phyloP scores from a whole-genome alignment of 2,888 invertebrate species.

The Drosophila pseudotalamancana region DNA sequence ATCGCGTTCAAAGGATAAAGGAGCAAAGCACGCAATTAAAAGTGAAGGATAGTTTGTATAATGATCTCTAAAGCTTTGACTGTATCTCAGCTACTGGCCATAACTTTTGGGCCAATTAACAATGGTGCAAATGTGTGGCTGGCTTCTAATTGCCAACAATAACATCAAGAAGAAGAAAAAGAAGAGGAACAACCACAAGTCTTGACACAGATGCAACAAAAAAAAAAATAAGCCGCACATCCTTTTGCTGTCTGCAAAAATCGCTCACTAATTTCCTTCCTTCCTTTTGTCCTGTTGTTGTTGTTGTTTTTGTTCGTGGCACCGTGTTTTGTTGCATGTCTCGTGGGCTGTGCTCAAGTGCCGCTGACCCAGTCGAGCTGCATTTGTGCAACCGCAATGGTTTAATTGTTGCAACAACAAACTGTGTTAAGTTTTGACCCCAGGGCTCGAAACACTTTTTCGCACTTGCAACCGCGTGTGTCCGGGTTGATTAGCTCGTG shows the following conservation, averaged over 20 bases:
- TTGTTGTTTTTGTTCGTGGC: constrained; percentile 6
- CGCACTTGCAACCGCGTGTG: constrained; percentile 35
- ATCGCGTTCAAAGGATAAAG: neutral
- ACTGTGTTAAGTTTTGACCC: constrained; percentile 82
- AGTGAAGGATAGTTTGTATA: constrained; percentile 16
- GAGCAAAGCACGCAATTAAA: neutral
- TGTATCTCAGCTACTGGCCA: constrained; percentile 16
- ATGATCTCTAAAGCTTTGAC: constrained; percentile 26
- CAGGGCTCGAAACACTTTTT: constrained; percentile 45
- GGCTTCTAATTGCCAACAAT: constrained; percentile 49
- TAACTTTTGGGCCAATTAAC: constrained; percentile 65
- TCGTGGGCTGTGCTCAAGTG: constrained; percentile 66
- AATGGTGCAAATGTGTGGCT: constrained; percentile 50
- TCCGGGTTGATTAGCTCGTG: constrained; percentile 69
- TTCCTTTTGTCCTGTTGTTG: constrained; percentile 19
- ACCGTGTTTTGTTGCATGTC: neutral
- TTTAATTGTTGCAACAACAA: constrained; percentile 68
- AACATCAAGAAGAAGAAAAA: constrained; percentile 1
- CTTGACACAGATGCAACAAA: constrained; percentile 65
- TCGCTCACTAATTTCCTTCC: constrained; percentile 49
- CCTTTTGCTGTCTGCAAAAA: constrained; percentile 24
- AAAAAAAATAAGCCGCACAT: constrained; percentile 5
- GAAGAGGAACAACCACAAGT: constrained; percentile 20
- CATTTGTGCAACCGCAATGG: constrained; percentile 56
- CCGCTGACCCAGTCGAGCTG: constrained; percentile 71